Conservation (phyloP, 2,888 invertebrate species). For the Tenodera sinensis region DNA sequence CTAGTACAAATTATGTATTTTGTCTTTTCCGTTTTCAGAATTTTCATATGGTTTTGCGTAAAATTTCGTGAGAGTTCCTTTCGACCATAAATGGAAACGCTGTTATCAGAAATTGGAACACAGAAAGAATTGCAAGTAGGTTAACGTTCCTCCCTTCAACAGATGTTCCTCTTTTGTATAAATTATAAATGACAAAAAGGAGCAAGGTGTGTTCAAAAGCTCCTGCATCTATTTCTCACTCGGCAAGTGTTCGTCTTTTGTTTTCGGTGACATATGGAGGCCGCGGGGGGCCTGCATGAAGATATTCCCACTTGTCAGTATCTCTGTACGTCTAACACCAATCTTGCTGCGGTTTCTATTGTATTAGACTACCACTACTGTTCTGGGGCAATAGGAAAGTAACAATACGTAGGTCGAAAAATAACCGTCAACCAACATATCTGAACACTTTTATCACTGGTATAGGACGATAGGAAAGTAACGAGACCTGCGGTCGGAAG, state of each 20-base stretch:
- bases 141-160: not conserved
- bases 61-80: too few relatives aligned
- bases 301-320: not conserved
- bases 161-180: not conserved
- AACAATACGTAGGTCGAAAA: not conserved
- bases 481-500: not conserved
- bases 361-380: not conserved
- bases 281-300: not conserved
- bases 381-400: not conserved
- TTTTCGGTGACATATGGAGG: not conserved
- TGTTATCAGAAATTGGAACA: not conserved
- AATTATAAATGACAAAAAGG: not conserved
- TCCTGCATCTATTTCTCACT: not conserved
- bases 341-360: not conserved
- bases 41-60: not conserved
- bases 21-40: not conserved
- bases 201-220: not conserved
- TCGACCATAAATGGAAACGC: not conserved
- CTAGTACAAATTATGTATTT: not conserved
- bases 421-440: not conserved
- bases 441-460: too few relatives aligned
- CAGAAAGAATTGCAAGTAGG: not conserved
- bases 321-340: not conserved
- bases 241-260: not conserved
- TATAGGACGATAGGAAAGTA: too few relatives aligned